Conservation (phyloP, 1,140 invertebrate species). For the Scaptomyza pallida region DNA sequence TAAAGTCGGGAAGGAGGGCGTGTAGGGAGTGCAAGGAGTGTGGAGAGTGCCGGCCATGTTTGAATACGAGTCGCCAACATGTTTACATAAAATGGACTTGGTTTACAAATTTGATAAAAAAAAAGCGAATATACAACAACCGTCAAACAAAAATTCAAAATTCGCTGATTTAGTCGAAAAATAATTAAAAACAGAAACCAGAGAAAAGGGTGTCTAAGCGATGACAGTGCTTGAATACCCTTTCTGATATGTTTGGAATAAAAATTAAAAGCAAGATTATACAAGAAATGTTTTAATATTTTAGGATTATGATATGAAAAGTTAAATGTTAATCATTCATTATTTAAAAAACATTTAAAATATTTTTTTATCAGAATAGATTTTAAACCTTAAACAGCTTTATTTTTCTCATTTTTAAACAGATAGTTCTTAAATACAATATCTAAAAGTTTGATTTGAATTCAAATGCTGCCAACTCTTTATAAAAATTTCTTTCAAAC, state of each 20-base stretch:
- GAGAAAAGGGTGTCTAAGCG: neutral
- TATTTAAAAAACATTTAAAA: no score
- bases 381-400: no score
- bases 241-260: neutral
- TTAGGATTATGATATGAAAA: no score
- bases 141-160: conserved; percentile 48
- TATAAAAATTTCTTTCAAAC: no score
- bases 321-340: no score
- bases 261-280: no score
- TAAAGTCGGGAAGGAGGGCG: conserved; percentile 7
- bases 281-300: no score
- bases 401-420: no score
- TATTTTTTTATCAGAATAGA: no score
- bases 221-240: neutral
- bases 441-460: no score
- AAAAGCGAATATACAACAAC: conserved; percentile 28
- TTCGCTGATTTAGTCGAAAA: conserved; percentile 59
- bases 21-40: conserved; percentile 16
- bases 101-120: conserved; percentile 58
- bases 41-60: conserved; percentile 58
- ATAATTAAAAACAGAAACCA: neutral
- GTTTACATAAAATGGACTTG: conserved; percentile 79
- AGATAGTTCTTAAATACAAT: no score
- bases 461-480: no score
- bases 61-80: conserved; percentile 78